Base-by-base conservation (phyloP, 2,888 invertebrate genomes). In the Spatulosminthurus flaviceps region DNA sequence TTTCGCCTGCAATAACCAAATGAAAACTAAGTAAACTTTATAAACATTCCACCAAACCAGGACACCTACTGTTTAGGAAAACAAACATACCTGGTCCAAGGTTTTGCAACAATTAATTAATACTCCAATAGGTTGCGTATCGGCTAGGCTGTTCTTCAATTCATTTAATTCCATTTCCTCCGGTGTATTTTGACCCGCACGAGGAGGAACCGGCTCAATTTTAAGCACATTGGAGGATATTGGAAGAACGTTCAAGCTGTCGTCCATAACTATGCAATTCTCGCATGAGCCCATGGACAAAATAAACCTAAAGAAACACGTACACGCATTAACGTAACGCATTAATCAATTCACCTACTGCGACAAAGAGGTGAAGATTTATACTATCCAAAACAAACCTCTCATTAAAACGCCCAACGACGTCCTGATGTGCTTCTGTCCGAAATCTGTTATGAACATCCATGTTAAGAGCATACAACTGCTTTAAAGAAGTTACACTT, bases 391-490 rank as follows among this genome's bases (percentile, higher is more conserved):
- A n/a, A n/a, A n/a, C 73, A 60, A 81, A 90, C 89, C 98, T 91
- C 88, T 99, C 98, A 88, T 99, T 99, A 88, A 99, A 99, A 78
- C 98, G 90, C 81, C 95, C 95, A 19, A 95, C 93, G 21, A 99
- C 92, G 86, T 95, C 93, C 87, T 94, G 92, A 87, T 98, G 95
- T 0, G 97, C 94, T 89, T 98, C 98, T 0, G 98, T 99, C 84
- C 98, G 91, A 87, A 95, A 97, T 85, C 95, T 91, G 83, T 95
- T 92, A 89, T 99, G 99, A 0, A 99, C 97, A 90, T 99, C 99
- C 99, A 99, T 99, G 82, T 93, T 93, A 90, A 99, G 93, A 0
- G 98, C 94, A 87, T 95, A 98, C 2, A 99, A 90, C 87, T 99
- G 98, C 87, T 95, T 93, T 28, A 99, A 89, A 0, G 98, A 98